A percentile compares a stretch with the other conserved stretches of the same genome.
phyloP scores from a whole-genome alignment of 2,113 vertebrate genomes.

The Phaethornis superciliosus region DNA sequence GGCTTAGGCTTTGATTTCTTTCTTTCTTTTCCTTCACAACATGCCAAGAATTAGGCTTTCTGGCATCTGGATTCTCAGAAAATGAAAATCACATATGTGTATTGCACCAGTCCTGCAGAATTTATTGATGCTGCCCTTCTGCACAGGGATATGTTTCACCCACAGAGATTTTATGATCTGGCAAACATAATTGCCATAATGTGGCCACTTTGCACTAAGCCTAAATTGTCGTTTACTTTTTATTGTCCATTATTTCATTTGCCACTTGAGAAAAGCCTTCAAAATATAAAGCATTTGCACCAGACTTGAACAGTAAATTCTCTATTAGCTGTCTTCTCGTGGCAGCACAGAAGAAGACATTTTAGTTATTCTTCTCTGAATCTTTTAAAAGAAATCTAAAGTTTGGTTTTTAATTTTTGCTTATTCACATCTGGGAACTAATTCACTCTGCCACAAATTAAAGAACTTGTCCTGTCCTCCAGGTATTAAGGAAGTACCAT shows the following conservation, averaged over 20 bases:
- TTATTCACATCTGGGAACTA: neutral
- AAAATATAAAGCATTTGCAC: neutral
- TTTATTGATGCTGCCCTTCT: neutral
- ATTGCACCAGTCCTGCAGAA: neutral
- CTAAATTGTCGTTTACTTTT: neutral
- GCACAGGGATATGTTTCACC: neutral
- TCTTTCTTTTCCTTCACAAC: neutral
- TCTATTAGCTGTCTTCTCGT: neutral
- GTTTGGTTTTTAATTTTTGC: accelerated
- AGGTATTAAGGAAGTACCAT: neutral
- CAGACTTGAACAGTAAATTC: neutral
- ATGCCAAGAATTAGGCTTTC: neutral
- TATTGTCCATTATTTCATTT: neutral
- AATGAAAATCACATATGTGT: neutral
- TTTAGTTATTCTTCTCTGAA: neutral
- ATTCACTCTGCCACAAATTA: neutral
- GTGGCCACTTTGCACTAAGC: neutral
- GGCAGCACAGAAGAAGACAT: neutral
- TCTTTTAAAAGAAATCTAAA: neutral
- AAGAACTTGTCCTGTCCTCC: neutral
- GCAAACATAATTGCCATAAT: neutral
- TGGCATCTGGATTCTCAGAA: neutral
- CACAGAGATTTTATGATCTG: neutral
- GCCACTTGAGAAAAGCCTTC: neutral
- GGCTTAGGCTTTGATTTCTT: neutral